Conservation (phyloP, 2,888 invertebrate species). For the Malachius bipustulatus region DNA sequence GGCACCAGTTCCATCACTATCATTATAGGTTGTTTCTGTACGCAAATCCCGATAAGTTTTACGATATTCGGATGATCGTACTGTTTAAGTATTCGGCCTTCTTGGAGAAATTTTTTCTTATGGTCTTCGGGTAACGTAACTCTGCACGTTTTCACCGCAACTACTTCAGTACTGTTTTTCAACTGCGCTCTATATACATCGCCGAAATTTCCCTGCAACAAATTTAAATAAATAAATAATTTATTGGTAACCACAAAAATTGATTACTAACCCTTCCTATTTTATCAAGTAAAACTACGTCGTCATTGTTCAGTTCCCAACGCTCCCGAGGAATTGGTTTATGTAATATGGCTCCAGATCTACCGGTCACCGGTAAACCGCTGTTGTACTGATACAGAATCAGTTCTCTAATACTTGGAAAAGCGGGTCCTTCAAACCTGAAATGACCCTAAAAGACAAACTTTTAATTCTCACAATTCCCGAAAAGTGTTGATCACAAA, state of each 20-base stretch:
- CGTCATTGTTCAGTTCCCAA: conserved; percentile 95
- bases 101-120: conserved; percentile 88
- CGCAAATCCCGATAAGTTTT: conserved; percentile 91
- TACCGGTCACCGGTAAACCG: conserved; percentile 78
- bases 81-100: conserved; percentile 89
- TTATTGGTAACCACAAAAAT: too few relatives aligned
- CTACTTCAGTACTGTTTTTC: conserved; percentile 70
- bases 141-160: conserved; percentile 92
- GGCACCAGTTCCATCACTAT: conserved; percentile 97
- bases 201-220: conserved; percentile 83
- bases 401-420: conserved; percentile 84
- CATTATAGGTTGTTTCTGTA: conserved; percentile 97
- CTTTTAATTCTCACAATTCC: conserved; percentile 4
- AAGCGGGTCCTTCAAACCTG: conserved; percentile 88
- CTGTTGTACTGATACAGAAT: conserved; percentile 81
- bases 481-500: conserved; percentile 8
- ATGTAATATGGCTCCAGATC: conserved; percentile 80
- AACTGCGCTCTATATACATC: conserved; percentile 90
- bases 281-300: conserved; percentile 82
- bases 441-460: conserved; percentile 61
- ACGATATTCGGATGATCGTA: conserved; percentile 97
- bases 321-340: conserved; percentile 79
- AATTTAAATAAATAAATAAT: background rate
- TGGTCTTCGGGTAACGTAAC: conserved; percentile 87
- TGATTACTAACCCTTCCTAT: conserved; percentile 81